Conservation (phyloP, 2,888 invertebrate species). For the Sceliomorpha sp. region DNA sequence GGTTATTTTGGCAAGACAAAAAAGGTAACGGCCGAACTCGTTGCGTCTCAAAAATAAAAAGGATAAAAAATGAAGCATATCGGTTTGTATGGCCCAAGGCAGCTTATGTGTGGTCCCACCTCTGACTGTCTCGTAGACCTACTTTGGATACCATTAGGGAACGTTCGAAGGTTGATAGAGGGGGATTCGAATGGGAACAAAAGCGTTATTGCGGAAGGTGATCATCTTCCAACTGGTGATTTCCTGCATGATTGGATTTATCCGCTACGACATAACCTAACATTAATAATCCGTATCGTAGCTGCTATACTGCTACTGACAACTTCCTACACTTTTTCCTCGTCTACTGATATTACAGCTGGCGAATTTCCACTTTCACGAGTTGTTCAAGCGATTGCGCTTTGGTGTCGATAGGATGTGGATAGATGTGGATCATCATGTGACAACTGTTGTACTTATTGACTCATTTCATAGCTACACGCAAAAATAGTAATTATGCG, state of each 20-base stretch:
- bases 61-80: slow-evolving; percentile 27
- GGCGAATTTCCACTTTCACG: slow-evolving; percentile 25
- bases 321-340: slow-evolving; percentile 43
- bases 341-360: slow-evolving; percentile 5
- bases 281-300: slow-evolving; percentile 44
- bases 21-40: slow-evolving; percentile 33
- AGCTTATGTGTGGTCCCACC: slow-evolving; percentile 50
- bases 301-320: slow-evolving; percentile 29
- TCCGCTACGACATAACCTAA: slow-evolving; percentile 33
- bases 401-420: too few species aligned
- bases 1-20: slow-evolving; percentile 61
- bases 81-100: slow-evolving; percentile 37
- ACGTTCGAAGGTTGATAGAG: slow-evolving; percentile 28
- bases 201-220: slow-evolving; percentile 39
- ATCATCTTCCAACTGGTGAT: slow-evolving; percentile 51
- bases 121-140: slow-evolving; percentile 67
- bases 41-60: slow-evolving; percentile 39
- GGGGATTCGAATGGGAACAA: slow-evolving; percentile 47
- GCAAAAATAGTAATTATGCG: slow-evolving; percentile 27
- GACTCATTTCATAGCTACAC: slow-evolving; percentile 19
- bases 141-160: slow-evolving; percentile 71
- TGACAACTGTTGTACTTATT: slow-evolving; percentile 33
- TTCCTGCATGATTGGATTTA: slow-evolving; percentile 53
- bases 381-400: slow-evolving; percentile 5
- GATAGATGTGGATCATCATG: too few species aligned